Conservation (phyloP, 2,797 vertebrate genomes). For the Smutsia temminckii region DNA sequence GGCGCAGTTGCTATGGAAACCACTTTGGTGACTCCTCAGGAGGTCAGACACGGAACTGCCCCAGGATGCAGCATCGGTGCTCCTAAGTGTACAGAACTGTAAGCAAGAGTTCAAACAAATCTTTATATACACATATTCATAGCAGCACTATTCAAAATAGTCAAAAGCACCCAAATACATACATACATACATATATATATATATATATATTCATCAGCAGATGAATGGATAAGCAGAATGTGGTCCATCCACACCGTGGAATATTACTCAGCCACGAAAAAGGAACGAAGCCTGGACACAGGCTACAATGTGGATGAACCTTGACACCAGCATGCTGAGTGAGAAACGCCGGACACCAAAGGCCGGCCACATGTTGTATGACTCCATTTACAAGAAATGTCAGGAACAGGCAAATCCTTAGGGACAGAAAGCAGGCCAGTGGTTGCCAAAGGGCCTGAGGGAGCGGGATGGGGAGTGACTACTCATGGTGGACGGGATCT, state of each 20-base stretch:
- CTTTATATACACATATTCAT: background rate
- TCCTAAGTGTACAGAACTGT: background rate
- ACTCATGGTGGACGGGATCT: background rate
- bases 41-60: background rate
- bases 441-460: background rate
- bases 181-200: background rate
- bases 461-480: no score
- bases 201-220: background rate
- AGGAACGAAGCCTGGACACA: no score
- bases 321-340: fast-evolving
- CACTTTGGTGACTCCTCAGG: background rate
- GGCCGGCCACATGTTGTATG: no score
- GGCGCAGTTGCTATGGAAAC: background rate
- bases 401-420: background rate
- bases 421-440: background rate
- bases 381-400: background rate
- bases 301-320: fast-evolving
- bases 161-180: background rate
- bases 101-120: background rate
- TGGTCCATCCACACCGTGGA: fast-evolving
- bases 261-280: background rate
- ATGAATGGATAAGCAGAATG: background rate
- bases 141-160: background rate
- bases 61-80: background rate
- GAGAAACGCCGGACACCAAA: background rate